Evolutionary conservation across 2,113 vertebrate species (phyloP).

Genomic region (Dicentrarchus labrax): DNA sequence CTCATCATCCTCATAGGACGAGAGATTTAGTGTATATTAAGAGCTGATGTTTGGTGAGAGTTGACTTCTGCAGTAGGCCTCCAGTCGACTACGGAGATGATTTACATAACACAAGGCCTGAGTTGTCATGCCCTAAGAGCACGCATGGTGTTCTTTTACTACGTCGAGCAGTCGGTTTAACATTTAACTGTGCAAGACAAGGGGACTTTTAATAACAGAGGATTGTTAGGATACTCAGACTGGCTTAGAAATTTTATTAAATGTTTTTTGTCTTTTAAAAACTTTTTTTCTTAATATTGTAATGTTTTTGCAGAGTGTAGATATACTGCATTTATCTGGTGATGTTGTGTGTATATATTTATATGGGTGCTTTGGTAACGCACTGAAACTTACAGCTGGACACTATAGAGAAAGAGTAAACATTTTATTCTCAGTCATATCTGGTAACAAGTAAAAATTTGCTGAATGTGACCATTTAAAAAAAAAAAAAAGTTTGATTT

Average conservation of each 20-base stretch:
- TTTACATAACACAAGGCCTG: not conserved
- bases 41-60: not conserved
- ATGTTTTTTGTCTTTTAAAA: not conserved
- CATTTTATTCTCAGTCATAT: slow-evolving; percentile 16
- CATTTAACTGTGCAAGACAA: not conserved
- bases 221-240: not conserved
- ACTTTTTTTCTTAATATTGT: not conserved
- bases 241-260: not conserved
- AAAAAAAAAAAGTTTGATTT: slow-evolving; percentile 2
- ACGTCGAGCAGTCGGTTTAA: not conserved
- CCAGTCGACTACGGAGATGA: not conserved
- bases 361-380: not conserved
- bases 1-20: slow-evolving; percentile 52
- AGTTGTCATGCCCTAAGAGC: too few relatives aligned
- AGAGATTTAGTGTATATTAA: not conserved
- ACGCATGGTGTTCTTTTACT: not conserved
- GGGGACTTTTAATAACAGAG: not conserved
- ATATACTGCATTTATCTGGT: slow-evolving; percentile 10
- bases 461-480: not conserved
- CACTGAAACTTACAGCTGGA: slow-evolving; percentile 7
- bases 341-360: slow-evolving; percentile 24
- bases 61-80: not conserved
- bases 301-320: slow-evolving; percentile 19
- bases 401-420: slow-evolving; percentile 7
- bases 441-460: slow-evolving; percentile 7